Evolutionary conservation across 2,113 vertebrate species (phyloP), one percentile per base, ranked within the genome.

Genomic region (Mixornis gularis): DNA sequence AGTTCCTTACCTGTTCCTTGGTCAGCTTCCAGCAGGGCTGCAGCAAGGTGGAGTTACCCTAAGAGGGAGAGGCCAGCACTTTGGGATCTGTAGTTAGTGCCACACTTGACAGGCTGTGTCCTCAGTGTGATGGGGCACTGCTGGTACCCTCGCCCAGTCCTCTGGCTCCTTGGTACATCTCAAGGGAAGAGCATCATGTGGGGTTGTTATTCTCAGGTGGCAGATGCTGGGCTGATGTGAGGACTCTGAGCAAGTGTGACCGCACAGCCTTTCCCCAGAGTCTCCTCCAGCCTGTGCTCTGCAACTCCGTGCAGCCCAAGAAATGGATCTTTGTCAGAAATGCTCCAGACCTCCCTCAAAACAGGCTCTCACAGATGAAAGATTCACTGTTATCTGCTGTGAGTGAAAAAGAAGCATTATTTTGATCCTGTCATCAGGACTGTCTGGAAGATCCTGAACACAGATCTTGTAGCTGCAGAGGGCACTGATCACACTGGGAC

Each of bases 161-260:
- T 64, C 24, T n/a, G 70, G 20, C 32, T 62, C 36, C 30, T 76
- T 0, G 0, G 4, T 0, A 0, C 3, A 0, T 53, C 51, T 66
- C 27, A 25, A 4, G 43, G 27, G 29, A 65, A 25, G 17, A 62
- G 34, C 64, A 40, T 24, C 4, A 3, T 0, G 0, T 41, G 49
- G 25, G 17, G 10, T 62, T 8, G 7, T 72, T 7, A 0, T 58
- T 79, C n/a, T 77, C 36, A 3, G 1, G 15, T 34, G 32, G 24
- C 41, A 41, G 34, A 5, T 34, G 7, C 10, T 48, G 72, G 36
- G 16, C 69, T 80, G 34, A 22, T 0, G 1, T 8, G 55, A 38
- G 9, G 38, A 46, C 40, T 76, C 62, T 24, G 26, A 66, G 62
- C 11, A 40, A 5, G 24, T 26, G n/a, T 48, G 65, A 24, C 48